Evolutionary conservation across 2,113 vertebrate species (phyloP).

Genomic region (Smithornis capensis): DNA sequence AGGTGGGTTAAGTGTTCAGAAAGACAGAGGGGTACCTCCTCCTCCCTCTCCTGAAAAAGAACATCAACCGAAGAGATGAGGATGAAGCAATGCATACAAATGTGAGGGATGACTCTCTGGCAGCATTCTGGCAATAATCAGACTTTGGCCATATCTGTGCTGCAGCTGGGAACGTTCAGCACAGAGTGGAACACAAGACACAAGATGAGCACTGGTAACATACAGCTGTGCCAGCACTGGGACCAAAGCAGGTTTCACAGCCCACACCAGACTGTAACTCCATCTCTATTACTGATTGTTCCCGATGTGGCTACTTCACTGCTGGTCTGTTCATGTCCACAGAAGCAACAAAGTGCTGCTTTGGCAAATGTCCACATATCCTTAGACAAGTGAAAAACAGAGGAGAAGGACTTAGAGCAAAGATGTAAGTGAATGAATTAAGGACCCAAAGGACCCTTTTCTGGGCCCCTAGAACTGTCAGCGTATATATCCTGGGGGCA

Average conservation of each 20-base stretch:
- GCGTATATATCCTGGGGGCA: accelerated
- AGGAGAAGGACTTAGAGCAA: background rate
- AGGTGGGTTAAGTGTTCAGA: background rate
- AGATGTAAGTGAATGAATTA: accelerated
- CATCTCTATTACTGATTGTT: background rate
- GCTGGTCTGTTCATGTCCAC: accelerated
- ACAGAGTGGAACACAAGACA: accelerated
- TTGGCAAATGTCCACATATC: background rate
- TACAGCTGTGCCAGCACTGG: background rate
- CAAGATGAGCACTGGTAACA: background rate
- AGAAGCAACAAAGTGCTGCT: background rate
- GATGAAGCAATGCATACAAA: background rate
- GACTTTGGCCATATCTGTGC: background rate
- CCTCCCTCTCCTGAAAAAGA: background rate
- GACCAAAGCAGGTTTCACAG: background rate
- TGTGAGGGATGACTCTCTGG: background rate
- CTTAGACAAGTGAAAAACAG: background rate
- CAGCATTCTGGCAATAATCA: background rate
- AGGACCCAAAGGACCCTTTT: background rate
- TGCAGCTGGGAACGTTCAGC: accelerated
- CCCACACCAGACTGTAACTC: background rate
- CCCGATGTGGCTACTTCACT: background rate
- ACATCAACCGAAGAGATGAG: background rate
- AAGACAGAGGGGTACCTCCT: background rate
- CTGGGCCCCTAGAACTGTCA: background rate